Evolutionary conservation across 2,888 invertebrate species (phyloP), one percentile per base, ranked within the genome.

Genomic region (Nomada flava): DNA sequence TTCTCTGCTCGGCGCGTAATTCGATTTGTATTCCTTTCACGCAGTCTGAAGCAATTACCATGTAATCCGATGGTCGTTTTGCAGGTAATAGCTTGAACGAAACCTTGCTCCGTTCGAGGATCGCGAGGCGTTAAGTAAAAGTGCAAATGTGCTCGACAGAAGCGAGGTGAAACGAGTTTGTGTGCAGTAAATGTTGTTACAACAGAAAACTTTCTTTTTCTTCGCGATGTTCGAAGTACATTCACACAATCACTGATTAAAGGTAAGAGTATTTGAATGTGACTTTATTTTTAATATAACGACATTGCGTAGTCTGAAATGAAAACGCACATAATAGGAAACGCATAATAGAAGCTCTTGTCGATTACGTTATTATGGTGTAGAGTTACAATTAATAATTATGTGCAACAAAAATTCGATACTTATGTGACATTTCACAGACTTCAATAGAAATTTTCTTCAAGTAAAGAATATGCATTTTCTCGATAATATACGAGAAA

Each of bases 41-140:
- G 62, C 71, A 75, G 63, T 67, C 44, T n/a, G 44, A 44, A 42
- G 63, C 44, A 55, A 65, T 47, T 65, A 29, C 29, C 50, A 47
- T 52, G 71, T 74, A 71, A 71, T 84, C 44, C 29, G 55, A 70
- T 67, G 57, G 57, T 69, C 73, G 67, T 71, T 74, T 71, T 29
- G 59, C 47, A 55, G 67, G 62, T 76, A 76, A 83, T 79, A 76
- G 83, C 73, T 76, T 52, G 79, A 79, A 80, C 76, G 84, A 73
- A 80, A 76, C 50, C 55, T 69, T 50, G 52, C 59, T 67, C 64
- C 68, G 59, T 71, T 62, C 55, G 50, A 69, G 78, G 26, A 36
- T 64, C 50, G 65, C 18, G 9, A 26, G 59, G 42, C 76, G 62
- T 70, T 64, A 59, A 76, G 68, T 59, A 65, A 76, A 73, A 74